Percentiles rank a stretch among this genome's conserved stretches.
phyloP scores from a whole-genome alignment of 2,888 invertebrate genomes.

The Dolichopus griseipennis region DNA sequence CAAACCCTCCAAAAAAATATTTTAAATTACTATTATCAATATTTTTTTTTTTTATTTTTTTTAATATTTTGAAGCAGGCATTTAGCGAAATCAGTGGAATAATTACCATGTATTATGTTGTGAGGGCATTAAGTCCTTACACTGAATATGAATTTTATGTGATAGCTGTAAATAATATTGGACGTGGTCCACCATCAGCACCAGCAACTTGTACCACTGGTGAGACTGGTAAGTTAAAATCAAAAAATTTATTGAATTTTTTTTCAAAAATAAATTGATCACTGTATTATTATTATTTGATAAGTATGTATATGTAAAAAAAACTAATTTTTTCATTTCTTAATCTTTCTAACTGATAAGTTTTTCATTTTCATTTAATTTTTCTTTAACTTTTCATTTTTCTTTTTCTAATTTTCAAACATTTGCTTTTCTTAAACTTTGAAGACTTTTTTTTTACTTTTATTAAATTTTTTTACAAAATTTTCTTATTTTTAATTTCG shows the following conservation, averaged over 20 bases:
- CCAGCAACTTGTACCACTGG: constrained; percentile 90
- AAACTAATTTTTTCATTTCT: not conserved
- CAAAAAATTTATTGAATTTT: constrained; percentile 8
- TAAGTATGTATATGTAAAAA: no score
- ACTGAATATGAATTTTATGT: constrained; percentile 96
- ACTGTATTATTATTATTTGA: constrained; percentile 35
- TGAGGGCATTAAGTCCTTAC: constrained; percentile 82
- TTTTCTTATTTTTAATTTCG: no score
- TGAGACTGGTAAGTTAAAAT: constrained; percentile 73
- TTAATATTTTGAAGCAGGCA: constrained; percentile 48
- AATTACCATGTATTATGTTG: constrained; percentile 85
- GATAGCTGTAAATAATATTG: constrained; percentile 89
- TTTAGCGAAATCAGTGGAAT: constrained; percentile 90
- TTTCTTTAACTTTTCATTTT: constrained; percentile 18
- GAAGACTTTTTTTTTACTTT: constrained; percentile 17
- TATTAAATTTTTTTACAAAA: no score
- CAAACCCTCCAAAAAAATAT: not conserved
- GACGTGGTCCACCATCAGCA: constrained; percentile 79
- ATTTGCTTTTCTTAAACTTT: constrained; percentile 25
- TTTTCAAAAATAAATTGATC: constrained; percentile 20
- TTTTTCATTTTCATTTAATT: constrained; percentile 39
- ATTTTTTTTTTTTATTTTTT: no score
- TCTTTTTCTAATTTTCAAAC: constrained; percentile 18
- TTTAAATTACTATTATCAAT: not conserved
- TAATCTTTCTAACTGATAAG: not conserved